Evolutionary conservation across 1,140 invertebrate species (phyloP), one percentile per base, ranked within the genome.

Genomic region (Aphelenchoides avenae): DNA sequence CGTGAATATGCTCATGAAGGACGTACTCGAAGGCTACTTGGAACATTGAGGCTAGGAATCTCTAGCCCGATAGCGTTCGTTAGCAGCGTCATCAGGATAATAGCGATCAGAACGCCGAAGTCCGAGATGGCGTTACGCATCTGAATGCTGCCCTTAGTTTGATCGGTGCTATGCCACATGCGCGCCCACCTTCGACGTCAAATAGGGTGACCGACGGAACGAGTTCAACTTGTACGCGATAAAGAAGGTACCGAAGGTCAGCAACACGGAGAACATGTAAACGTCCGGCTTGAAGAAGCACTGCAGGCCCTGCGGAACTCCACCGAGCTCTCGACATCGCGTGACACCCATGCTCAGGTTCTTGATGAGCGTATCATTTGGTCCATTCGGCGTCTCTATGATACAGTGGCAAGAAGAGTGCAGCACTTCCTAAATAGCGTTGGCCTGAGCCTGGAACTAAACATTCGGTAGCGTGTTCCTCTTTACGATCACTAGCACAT

Each of bases 191-290:
- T 87, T 89, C 3, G 88, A 87, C n/a, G 92, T 89, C 76, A 98
- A 97, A 80, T 94, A 96, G 15, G 89, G 81, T n/a, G 88, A 86
- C 64, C 87, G 91, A 79, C 93, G 91, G 78, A 96, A 91, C 66
- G 88, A 86, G 79, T 97, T 96, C 24, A 98, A 80, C 51, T 86
- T 81, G 33, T 89, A 83, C 27, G 92, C 91, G 57, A 95, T 83
- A 24, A 87, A 79, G 78, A 95, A 98, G 20, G 94, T 98, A 56
- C 89, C 89, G 61, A 89, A 76, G 77, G 95, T 95, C 57, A 97
- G 82, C 41, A 96, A 83, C 68, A 92, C 84, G 55, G 91, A 96
- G 85, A 97, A 89, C 55, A 97, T 85, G 81, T 91, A 97, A 58
- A 97, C 88, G 80, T 97, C 89, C 47, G 91, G 87, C 36, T 77